A percentile compares a stretch with the other conserved stretches of the same genome.
Conservation (phyloP, 2,113 vertebrate genomes). For the Eira barbara region DNA sequence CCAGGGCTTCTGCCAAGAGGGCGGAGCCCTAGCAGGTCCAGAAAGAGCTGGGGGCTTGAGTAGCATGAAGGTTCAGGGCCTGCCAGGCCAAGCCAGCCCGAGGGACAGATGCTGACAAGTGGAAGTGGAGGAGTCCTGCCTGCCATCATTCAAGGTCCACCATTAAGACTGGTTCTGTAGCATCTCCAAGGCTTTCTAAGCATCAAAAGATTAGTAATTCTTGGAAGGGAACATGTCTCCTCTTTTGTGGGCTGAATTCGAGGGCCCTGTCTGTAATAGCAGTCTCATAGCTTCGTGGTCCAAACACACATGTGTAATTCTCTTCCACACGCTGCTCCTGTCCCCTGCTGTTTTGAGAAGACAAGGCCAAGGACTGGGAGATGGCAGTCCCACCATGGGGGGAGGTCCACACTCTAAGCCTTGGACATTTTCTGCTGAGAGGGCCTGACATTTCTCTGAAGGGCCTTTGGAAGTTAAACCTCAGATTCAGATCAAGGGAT, state of each 20-base stretch:
- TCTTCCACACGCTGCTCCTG: not conserved
- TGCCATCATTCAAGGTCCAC: not conserved
- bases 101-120: not conserved
- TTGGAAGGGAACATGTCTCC: no score
- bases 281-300: not conserved
- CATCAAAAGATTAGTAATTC: not conserved
- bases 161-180: not conserved
- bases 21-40: not conserved
- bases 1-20: not conserved
- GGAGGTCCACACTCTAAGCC: not conserved
- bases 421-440: not conserved
- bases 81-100: not conserved
- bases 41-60: not conserved
- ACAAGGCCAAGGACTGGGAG: not conserved
- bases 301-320: not conserved
- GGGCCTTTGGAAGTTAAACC: not conserved
- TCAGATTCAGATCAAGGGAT: not conserved
- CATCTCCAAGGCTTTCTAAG: not conserved
- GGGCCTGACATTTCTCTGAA: not conserved
- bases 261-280: not conserved
- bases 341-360: not conserved
- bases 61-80: not conserved
- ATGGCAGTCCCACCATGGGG: rapidly evolving
- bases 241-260: not conserved
- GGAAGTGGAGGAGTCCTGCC: not conserved